Percentiles rank a stretch among this genome's conserved stretches.
Conservation (phyloP, 2,797 vertebrate species). For the Lemur catta region DNA sequence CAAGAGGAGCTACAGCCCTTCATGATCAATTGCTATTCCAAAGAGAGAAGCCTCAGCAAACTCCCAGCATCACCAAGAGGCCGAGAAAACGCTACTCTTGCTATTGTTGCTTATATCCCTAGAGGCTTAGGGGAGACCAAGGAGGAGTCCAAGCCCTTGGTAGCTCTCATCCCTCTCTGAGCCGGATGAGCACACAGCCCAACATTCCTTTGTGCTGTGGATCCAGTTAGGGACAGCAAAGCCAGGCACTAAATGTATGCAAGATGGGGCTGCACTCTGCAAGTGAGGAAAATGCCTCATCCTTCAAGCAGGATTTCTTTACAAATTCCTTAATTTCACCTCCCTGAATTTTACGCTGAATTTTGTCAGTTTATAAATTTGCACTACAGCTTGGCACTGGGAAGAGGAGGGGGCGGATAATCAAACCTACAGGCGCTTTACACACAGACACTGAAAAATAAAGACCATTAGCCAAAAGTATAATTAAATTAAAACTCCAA, state of each 20-base stretch:
- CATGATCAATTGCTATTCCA: rapidly evolving
- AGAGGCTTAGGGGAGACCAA: background rate
- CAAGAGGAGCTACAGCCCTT: background rate
- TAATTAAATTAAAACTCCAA: conserved; percentile 91
- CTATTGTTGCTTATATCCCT: rapidly evolving
- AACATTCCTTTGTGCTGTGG: background rate
- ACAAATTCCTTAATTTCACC: conserved; percentile 78
- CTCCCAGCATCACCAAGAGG: background rate
- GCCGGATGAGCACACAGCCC: rapidly evolving
- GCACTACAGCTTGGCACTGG: conserved; percentile 76
- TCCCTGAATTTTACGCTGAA: conserved; percentile 83
- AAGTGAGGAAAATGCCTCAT: conserved; percentile 75
- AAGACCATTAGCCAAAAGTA: conserved; percentile 90
- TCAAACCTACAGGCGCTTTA: conserved; percentile 80
- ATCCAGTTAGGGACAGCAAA: conserved; percentile 17
- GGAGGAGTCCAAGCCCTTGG: background rate
- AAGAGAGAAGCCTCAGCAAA: background rate
- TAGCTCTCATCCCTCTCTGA: background rate
- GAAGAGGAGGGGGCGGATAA: conserved; percentile 46
- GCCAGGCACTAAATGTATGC: conserved; percentile 41
- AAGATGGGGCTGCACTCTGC: conserved; percentile 42
- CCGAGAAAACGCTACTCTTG: rapidly evolving
- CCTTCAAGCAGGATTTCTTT: conserved; percentile 78
- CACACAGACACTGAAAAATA: conserved; percentile 89
- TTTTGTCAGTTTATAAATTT: conserved; percentile 90